Conservation (phyloP, 2,113 vertebrate species). For the Furnarius figulus region DNA sequence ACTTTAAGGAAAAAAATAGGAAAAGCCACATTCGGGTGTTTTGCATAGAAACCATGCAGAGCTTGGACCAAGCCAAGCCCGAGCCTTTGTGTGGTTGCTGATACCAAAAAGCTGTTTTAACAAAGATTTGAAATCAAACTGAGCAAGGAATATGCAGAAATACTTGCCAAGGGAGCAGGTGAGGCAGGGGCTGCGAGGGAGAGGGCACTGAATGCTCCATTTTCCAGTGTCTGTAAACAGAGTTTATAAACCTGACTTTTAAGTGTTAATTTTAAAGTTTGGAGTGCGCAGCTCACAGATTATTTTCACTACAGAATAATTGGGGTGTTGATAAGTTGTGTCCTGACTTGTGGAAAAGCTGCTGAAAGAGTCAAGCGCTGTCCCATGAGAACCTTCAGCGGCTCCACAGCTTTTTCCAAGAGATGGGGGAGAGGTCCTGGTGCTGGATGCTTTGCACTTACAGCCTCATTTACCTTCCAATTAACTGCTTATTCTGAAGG, state of each 20-base stretch:
- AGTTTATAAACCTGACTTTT: not conserved
- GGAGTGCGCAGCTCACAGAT: not conserved
- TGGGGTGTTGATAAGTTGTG: not conserved
- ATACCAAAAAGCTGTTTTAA: not conserved
- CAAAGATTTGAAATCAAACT: not conserved
- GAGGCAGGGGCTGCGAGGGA: not conserved
- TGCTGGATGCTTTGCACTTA: fast-evolving
- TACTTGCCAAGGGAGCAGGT: not conserved
- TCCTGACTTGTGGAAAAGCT: not conserved
- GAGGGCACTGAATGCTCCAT: fast-evolving
- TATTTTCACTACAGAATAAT: not conserved
- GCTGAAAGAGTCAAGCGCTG: not conserved
- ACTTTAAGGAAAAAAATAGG: not conserved
- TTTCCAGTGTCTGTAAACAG: not conserved
- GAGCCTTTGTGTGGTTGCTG: not conserved
- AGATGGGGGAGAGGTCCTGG: not conserved
- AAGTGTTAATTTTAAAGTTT: not conserved
- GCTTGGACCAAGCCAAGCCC: not conserved
- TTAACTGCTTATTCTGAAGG: not conserved
- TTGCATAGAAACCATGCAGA: not conserved
- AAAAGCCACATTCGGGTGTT: not conserved
- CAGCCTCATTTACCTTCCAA: not conserved
- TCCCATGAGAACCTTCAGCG: not conserved
- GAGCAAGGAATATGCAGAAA: not conserved
- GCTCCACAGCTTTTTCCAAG: not conserved